Evolutionary conservation across 2,888 invertebrate species (phyloP).

Genomic region (Anarsia innoxiella): DNA sequence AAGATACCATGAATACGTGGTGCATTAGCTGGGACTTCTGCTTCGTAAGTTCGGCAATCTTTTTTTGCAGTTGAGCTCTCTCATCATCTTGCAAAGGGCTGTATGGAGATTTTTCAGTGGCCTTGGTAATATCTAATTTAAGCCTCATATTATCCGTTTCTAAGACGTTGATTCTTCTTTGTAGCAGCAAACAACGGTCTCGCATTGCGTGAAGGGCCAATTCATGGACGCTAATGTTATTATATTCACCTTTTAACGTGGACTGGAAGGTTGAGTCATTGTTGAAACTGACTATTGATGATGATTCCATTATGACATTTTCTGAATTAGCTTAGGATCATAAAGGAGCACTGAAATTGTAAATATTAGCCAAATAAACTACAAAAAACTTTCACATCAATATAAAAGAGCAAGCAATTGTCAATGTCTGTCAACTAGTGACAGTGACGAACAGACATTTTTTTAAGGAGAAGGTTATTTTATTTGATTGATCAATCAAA

Average conservation of each 20-base stretch:
- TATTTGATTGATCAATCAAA: too few species aligned
- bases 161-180: slow-evolving; percentile 79
- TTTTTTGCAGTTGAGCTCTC: slow-evolving; percentile 70
- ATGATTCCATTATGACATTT: slow-evolving; percentile 52
- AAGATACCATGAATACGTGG: slow-evolving; percentile 86
- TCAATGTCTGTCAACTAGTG: too few species aligned
- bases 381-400: too few species aligned
- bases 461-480: too few species aligned
- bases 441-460: too few species aligned
- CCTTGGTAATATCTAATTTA: slow-evolving; percentile 50
- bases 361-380: too few species aligned
- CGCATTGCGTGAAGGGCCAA: slow-evolving; percentile 88
- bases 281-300: slow-evolving; percentile 66
- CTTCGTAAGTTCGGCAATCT: slow-evolving; percentile 80
- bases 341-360: too few species aligned
- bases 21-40: slow-evolving; percentile 86
- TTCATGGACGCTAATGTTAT: slow-evolving; percentile 78
- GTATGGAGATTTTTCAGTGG: slow-evolving; percentile 38
- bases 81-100: slow-evolving; percentile 60
- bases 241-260: slow-evolving; percentile 56
- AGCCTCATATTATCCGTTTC: slow-evolving; percentile 86
- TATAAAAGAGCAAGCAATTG: too few species aligned
- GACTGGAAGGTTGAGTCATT: slow-evolving; percentile 63
- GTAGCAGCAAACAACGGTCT: slow-evolving; percentile 85
- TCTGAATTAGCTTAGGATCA: too few species aligned